phyloP scores from a whole-genome alignment of 2,113 vertebrate species.

The Corythaeola cristata region DNA sequence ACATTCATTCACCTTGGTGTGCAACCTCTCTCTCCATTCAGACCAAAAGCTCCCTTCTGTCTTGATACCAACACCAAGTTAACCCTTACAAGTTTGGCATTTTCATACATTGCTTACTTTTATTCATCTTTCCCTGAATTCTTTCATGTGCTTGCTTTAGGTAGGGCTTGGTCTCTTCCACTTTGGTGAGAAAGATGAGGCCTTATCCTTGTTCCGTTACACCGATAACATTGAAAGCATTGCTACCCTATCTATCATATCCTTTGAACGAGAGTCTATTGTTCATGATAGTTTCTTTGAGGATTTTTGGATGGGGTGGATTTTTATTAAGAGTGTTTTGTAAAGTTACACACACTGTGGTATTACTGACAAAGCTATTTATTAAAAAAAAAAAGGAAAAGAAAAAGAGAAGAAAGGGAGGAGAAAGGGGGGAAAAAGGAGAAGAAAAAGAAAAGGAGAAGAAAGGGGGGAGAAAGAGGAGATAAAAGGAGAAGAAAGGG shows the following conservation, averaged over 20 bases:
- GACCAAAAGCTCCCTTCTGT: neutral
- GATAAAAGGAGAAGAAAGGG: too few species aligned
- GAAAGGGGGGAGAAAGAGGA: neutral
- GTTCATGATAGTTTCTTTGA: neutral
- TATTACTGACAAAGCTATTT: neutral
- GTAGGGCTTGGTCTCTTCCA: neutral
- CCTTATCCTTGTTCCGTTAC: neutral
- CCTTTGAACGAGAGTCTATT: neutral
- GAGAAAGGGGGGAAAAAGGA: too few species aligned
- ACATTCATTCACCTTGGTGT: fast-evolving
- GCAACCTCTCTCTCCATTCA: neutral
- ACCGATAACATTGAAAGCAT: neutral
- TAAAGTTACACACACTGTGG: neutral
- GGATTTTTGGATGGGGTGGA: neutral
- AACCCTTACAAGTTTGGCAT: neutral
- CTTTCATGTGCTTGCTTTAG: neutral
- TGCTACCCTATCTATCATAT: fast-evolving
- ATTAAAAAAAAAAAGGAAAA: neutral
- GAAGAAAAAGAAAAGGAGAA: neutral
- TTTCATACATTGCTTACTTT: neutral
- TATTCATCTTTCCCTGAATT: neutral
- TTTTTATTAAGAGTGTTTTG: neutral
- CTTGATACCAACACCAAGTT: neutral
- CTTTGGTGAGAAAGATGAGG: neutral
- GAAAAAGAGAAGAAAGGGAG: neutral